Base-by-base conservation (phyloP, 1,140 invertebrate species). In the Manduca sexta region DNA sequence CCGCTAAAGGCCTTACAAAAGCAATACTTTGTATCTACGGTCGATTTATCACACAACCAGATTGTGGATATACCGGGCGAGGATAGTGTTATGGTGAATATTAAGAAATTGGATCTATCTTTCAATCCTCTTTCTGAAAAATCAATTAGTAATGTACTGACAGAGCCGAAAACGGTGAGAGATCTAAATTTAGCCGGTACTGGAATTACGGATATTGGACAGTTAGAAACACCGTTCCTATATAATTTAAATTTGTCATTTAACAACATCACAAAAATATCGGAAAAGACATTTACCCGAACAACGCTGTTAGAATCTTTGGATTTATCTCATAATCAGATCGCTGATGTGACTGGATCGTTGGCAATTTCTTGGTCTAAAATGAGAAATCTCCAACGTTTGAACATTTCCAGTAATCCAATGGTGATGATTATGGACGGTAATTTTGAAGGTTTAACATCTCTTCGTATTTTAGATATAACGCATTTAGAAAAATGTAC, bases 211-310 rank as follows among this genome's bases (percentile, higher is more conserved):
- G 68, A 82, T 3, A 74, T 96, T 2, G 86, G 88, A 0, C 89
- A 91, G 31, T 70, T 97, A 13, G 96, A 97, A 85, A 96, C 94
- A 17, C 95, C 95, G 4, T 97, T 97, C 67, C 86, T 97, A 30
- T 90, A 92, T 52, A 81, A 85, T 46, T 79, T 97, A n/a, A 96
- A 97, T 82, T 67, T 97, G 5, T 95, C 94, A 0, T 79, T 88
- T 18, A 97, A 97, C 69, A 88, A 90, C 37, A 91, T 97, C 17
- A 82, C 84, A 0, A 84, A 87, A 29, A 81, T 97, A 5, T 86
- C 89, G 12, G 84, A 91, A 4, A 88, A 88, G 46, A 87, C 91
- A 1, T 93, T 97, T 64, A 90, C 94, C 53, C 84, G 94, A 10
- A 91, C 94, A 0, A 95, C 93, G 2, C 84, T 95, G 34, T 69